These are phyloP conservation scores for Macrophya annulata DNA, from an alignment of 2,888 invertebrate genomes.

Conservation along the genomic window DNA sequence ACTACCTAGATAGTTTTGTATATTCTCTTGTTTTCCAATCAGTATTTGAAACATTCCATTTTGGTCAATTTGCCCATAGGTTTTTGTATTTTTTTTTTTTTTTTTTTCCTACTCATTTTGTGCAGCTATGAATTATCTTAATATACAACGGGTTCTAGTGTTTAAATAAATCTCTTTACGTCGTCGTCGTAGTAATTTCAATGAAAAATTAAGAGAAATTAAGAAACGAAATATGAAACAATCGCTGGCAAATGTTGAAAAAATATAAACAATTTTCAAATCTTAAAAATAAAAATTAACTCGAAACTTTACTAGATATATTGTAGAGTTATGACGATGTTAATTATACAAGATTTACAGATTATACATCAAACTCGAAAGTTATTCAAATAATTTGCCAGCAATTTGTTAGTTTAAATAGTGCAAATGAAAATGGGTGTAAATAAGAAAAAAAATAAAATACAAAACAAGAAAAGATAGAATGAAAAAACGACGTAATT, in stretches of 20 bases:
- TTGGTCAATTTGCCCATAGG: background rate
- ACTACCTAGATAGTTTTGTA: background rate
- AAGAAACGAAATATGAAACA: background rate
- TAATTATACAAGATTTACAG: background rate
- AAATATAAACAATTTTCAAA: background rate
- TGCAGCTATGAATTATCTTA: background rate
- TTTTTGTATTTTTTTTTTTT: background rate
- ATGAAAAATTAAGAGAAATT: background rate
- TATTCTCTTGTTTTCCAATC: background rate
- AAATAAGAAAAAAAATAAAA: background rate
- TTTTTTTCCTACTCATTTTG: background rate
- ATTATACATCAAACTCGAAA: background rate
- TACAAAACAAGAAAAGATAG: background rate
- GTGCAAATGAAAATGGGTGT: conserved; percentile 7
- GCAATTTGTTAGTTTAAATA: conserved; percentile 1
- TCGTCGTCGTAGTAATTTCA: conserved; percentile 2
- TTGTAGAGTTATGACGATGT: conserved; percentile 7
- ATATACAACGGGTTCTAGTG: background rate
- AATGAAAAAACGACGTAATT: background rate
- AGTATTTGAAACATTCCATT: background rate
- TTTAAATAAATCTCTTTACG: conserved; percentile 8
- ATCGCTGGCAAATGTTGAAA: background rate
- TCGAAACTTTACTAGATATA: background rate
- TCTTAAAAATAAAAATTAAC: background rate
- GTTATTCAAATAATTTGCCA: background rate